Percentiles rank a stretch among this genome's conserved stretches.
These are phyloP conservation scores for Nemapogon koenigi DNA, from an alignment of 2,888 invertebrate species.

Conservation along the genomic window DNA sequence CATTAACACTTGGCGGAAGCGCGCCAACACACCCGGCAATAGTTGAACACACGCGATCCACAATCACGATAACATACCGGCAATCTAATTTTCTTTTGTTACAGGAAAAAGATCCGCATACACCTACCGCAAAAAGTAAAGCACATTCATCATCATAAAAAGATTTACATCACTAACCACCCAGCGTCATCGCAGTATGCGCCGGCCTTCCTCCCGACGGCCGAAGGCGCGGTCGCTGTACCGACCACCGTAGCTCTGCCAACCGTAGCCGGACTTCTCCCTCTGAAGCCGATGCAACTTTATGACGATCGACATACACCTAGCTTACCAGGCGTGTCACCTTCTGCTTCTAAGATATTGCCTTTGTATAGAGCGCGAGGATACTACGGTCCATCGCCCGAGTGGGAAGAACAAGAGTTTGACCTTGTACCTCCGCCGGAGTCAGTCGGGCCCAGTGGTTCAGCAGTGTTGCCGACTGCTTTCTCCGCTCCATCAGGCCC, in stretches of 20 bases:
- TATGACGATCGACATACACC: constrained; percentile 36
- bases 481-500: constrained; percentile 27
- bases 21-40: constrained; percentile 24
- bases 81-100: constrained; percentile 43
- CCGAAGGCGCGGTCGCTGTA: constrained; percentile 45
- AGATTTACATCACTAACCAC: constrained; percentile 59
- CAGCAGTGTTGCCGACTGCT: constrained; percentile 22
- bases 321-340: constrained; percentile 19
- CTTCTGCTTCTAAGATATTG: constrained; percentile 42
- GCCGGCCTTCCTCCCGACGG: constrained; percentile 49
- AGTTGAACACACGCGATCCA: constrained; percentile 34
- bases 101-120: constrained; percentile 63
- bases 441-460: constrained; percentile 27
- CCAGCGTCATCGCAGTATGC: constrained; percentile 53
- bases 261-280: constrained; percentile 34
- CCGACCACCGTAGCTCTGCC: constrained; percentile 41
- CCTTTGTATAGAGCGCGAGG: constrained; percentile 53
- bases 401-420: constrained; percentile 43
- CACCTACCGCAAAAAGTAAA: constrained; percentile 64
- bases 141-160: constrained; percentile 62
- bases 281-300: constrained; percentile 38
- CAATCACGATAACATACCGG: constrained; percentile 10
- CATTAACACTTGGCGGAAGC: constrained; percentile 52
- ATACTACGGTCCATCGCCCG: constrained; percentile 49
- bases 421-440: constrained; percentile 37